Evolutionary conservation across 2,113 vertebrate genomes (phyloP).

Genomic region (Barbus barbus): DNA sequence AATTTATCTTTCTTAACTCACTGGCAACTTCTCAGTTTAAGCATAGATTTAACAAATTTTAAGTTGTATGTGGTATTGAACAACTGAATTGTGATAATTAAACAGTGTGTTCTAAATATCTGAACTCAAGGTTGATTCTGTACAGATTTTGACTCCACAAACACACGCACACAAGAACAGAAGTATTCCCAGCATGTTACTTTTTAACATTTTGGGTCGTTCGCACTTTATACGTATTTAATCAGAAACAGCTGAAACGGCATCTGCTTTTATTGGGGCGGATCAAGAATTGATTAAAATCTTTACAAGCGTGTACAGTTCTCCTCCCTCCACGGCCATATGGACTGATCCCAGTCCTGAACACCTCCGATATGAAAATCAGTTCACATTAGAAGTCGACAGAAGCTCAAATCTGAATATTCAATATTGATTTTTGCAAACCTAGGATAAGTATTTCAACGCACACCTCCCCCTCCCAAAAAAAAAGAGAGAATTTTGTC

Average conservation of each 20-base stretch:
- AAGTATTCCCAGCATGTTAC: background rate
- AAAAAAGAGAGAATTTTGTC: background rate
- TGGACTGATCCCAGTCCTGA: conserved; percentile 22
- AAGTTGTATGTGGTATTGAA: background rate
- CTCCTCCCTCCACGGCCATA: conserved; percentile 36
- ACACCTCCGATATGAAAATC: background rate
- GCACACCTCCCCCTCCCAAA: no score
- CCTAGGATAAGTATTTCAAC: background rate
- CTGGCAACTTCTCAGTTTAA: background rate
- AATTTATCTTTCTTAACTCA: background rate
- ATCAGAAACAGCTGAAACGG: conserved; percentile 75
- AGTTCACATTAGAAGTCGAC: background rate
- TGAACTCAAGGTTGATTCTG: background rate
- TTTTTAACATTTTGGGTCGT: conserved; percentile 23
- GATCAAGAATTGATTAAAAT: conserved; percentile 66
- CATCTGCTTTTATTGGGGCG: conserved; percentile 65
- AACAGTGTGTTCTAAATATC: background rate
- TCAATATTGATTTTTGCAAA: background rate
- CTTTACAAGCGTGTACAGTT: conserved; percentile 67
- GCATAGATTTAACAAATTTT: background rate
- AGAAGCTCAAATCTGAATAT: background rate
- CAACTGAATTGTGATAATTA: background rate
- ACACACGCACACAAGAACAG: background rate
- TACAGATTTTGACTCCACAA: background rate
- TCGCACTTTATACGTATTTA: conserved; percentile 57